These are phyloP conservation scores for Hippocampus mohnikei DNA, from an alignment of 2,113 vertebrate species.

Conservation along the genomic window DNA sequence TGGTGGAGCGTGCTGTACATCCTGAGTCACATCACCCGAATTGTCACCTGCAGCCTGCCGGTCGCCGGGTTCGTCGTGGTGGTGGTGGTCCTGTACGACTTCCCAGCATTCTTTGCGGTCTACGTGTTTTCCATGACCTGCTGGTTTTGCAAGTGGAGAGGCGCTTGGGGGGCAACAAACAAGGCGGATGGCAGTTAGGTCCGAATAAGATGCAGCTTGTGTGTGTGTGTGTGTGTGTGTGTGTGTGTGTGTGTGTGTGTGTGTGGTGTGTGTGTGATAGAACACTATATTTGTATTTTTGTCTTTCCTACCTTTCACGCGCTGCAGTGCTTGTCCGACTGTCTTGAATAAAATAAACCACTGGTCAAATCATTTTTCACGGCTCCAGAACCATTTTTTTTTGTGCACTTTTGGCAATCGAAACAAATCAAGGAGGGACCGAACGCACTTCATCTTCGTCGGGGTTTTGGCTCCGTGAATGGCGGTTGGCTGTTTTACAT, in stretches of 20 bases:
- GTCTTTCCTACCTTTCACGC: conserved; percentile 7
- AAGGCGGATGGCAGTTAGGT: conserved; percentile 37
- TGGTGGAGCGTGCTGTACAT: conserved; percentile 58
- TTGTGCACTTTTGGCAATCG: neutral
- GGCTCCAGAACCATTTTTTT: neutral
- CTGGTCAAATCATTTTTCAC: neutral
- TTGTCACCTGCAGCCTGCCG: conserved; percentile 74
- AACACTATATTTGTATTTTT: conserved; percentile 2
- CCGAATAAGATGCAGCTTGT: neutral
- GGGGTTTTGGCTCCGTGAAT: neutral
- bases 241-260: neutral
- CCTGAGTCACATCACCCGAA: conserved; percentile 70
- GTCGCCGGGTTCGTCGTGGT: conserved; percentile 80
- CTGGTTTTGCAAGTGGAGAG: conserved; percentile 76
- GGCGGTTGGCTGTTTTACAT: neutral
- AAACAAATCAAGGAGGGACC: neutral
- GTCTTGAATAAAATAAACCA: conserved; percentile 46
- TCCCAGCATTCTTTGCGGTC: conserved; percentile 80
- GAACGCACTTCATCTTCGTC: neutral
- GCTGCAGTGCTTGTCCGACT: conserved; percentile 1
- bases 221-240: neutral
- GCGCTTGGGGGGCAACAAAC: conserved; percentile 56
- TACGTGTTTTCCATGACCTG: conserved; percentile 84
- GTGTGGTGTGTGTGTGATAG: neutral
- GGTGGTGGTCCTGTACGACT: conserved; percentile 79